phyloP scores from a whole-genome alignment of 2,888 invertebrate genomes.

The Aspidapion aeneum region DNA sequence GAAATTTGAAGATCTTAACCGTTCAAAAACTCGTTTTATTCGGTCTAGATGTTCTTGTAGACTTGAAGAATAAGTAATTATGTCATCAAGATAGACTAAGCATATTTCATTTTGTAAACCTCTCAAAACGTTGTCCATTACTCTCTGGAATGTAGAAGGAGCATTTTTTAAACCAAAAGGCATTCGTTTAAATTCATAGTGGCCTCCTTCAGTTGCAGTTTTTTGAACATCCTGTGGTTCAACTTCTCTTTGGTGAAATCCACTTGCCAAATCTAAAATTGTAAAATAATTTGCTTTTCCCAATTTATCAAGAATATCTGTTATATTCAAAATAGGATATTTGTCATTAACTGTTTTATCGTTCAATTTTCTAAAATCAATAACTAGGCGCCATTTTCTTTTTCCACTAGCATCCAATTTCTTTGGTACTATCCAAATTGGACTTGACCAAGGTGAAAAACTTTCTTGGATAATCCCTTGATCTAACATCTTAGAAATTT shows the following conservation, averaged over 20 bases:
- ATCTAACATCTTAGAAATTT: constrained; percentile 16
- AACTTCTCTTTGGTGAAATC: constrained; percentile 7
- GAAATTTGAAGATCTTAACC: constrained; percentile 13
- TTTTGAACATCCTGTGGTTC: neutral
- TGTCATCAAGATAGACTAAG: constrained; percentile 18
- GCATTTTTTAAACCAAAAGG: constrained; percentile 22
- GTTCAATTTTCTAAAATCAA: constrained; percentile 3
- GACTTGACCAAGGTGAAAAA: constrained; percentile 4
- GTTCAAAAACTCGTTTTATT: constrained; percentile 11
- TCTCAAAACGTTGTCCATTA: constrained; percentile 20
- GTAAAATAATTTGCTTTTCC: neutral
- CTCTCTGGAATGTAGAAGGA: constrained; percentile 19
- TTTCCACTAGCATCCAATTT: neutral
- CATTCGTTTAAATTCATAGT: constrained; percentile 14
- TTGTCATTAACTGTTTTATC: neutral
- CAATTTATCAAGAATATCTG: neutral
- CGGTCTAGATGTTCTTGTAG: constrained; percentile 18
- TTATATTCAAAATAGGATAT: neutral
- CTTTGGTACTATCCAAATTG: constrained; percentile 5
- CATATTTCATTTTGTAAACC: constrained; percentile 19
- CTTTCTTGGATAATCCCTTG: constrained; percentile 12
- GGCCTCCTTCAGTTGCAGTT: constrained; percentile 3
- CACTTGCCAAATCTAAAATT: neutral
- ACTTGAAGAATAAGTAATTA: constrained; percentile 15
- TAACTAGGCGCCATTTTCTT: neutral